These are phyloP conservation scores for Watsonalla binaria DNA, from an alignment of 2,888 invertebrate species.

Conservation along the genomic window DNA sequence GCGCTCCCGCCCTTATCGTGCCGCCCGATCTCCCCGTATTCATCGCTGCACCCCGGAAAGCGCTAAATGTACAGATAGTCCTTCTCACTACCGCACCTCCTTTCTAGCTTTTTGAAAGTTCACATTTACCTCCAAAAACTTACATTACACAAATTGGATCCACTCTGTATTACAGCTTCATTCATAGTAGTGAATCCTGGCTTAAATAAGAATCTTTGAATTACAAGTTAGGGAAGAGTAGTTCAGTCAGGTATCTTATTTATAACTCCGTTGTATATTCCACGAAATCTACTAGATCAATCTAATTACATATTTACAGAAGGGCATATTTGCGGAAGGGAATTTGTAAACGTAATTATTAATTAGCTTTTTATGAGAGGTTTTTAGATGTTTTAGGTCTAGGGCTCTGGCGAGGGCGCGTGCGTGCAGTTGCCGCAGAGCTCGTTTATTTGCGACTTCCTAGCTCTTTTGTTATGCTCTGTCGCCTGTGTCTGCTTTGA, in stretches of 20 bases:
- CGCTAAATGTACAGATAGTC: conserved; percentile 64
- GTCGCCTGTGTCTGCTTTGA: conserved; percentile 73
- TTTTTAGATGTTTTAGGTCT: conserved; percentile 17
- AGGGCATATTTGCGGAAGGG: not conserved
- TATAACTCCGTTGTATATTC: too few relatives aligned
- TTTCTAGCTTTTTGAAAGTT: conserved; percentile 55
- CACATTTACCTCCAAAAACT: conserved; percentile 55
- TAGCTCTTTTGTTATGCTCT: conserved; percentile 73
- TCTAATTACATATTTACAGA: not conserved
- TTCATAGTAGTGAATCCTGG: conserved; percentile 24
- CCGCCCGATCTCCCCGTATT: conserved; percentile 68
- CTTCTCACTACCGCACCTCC: conserved; percentile 52
- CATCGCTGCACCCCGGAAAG: conserved; percentile 57
- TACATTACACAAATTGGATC: conserved; percentile 72
- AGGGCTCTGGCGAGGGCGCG: conserved; percentile 38
- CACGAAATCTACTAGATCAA: too few relatives aligned
- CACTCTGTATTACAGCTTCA: conserved; percentile 45
- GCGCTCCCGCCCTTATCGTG: conserved; percentile 52
- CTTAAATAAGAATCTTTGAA: conserved; percentile 15
- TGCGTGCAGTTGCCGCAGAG: conserved; percentile 57
- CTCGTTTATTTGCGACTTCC: conserved; percentile 75
- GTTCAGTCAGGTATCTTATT: not conserved
- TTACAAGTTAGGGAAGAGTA: conserved; percentile 5
- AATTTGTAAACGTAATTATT: too few relatives aligned
- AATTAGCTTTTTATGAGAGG: not conserved